Conservation (phyloP, 2,113 vertebrate genomes). For the Rhynchomys soricoides region DNA sequence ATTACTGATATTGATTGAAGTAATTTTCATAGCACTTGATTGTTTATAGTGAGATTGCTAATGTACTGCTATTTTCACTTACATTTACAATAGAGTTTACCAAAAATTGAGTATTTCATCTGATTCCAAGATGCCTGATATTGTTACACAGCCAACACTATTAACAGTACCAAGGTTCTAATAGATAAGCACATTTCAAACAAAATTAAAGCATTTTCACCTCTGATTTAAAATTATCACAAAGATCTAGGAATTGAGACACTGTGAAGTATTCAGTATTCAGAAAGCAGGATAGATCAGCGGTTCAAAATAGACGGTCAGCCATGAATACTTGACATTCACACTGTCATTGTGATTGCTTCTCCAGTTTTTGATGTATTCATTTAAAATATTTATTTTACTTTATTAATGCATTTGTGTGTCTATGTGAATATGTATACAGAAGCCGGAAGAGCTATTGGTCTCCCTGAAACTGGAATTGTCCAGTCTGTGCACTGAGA, state of each 20-base stretch:
- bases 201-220: background rate
- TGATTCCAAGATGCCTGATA: background rate
- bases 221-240: background rate
- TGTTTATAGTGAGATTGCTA: background rate
- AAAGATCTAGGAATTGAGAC: background rate
- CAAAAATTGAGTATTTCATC: background rate
- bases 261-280: background rate
- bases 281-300: too few relatives aligned
- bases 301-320: background rate
- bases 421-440: background rate
- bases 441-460: background rate
- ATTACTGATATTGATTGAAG: background rate
- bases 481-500: background rate
- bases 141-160: background rate
- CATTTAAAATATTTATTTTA: background rate
- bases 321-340: background rate
- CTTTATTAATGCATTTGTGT: background rate
- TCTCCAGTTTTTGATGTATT: background rate
- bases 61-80: background rate
- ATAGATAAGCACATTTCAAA: background rate
- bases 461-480: background rate
- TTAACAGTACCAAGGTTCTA: background rate
- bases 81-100: background rate
- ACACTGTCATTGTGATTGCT: background rate
- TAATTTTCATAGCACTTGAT: background rate